Conservation (phyloP, 1,140 invertebrate species). For the Drosophila littoralis region DNA sequence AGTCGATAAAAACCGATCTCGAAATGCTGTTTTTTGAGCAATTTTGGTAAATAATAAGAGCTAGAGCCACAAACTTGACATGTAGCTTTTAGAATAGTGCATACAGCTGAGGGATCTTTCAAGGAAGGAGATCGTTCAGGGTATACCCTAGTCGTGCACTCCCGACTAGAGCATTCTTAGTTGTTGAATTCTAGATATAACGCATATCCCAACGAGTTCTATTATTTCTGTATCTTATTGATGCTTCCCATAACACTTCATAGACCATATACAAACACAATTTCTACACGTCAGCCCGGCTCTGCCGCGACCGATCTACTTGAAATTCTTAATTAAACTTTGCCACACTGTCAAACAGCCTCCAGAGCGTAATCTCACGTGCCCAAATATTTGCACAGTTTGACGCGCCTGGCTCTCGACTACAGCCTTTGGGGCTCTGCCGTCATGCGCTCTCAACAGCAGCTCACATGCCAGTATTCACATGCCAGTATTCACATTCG, state of each 20-base stretch:
- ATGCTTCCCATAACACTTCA: neutral
- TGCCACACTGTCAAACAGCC: constrained; percentile 41
- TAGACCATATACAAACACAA: neutral
- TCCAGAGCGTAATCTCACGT: constrained; percentile 56
- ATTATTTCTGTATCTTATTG: constrained; percentile 9
- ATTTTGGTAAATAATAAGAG: no score
- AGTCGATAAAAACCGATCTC: no score
- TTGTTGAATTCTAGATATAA: no score
- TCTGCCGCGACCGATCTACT: constrained; percentile 14
- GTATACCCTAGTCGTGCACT: no score
- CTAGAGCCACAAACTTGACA: no score
- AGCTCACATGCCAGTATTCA: constrained; percentile 4
- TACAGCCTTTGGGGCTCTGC: constrained; percentile 23
- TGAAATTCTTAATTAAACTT: constrained; percentile 63
- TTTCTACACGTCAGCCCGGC: neutral
- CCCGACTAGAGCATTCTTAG: no score
- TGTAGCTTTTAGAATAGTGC: no score
- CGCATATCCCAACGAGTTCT: neutral
- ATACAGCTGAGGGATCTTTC: no score
- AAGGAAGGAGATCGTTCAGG: no score
- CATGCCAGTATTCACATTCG: constrained; percentile 6
- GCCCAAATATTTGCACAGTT: constrained; percentile 66
- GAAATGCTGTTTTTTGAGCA: no score
- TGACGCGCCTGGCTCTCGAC: constrained; percentile 26
- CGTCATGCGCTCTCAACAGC: neutral